A percentile compares a stretch with the other conserved stretches of the same genome.
These are phyloP conservation scores for Spatula clypeata DNA, from an alignment of 2,797 vertebrate species.

Conservation along the genomic window DNA sequence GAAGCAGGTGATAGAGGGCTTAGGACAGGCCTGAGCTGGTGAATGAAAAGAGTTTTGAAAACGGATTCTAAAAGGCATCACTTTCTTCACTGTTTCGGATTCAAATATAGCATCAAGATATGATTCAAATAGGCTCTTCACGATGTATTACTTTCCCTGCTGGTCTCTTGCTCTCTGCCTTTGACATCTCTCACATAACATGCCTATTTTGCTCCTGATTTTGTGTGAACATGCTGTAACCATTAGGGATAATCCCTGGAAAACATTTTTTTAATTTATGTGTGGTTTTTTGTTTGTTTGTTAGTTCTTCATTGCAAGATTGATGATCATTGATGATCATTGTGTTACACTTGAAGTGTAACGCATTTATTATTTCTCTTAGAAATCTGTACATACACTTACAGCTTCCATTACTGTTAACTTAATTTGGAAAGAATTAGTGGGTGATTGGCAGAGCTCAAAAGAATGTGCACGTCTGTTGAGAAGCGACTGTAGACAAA, in stretches of 20 bases:
- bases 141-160: not conserved
- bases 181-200: not conserved
- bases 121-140: not conserved
- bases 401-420: not conserved
- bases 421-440: not conserved
- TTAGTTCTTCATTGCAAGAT: not conserved
- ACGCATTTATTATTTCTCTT: not conserved
- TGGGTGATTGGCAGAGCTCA: not conserved
- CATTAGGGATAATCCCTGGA: not conserved
- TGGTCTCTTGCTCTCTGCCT: not conserved
- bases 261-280: not conserved
- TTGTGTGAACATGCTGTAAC: not conserved
- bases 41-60: not conserved
- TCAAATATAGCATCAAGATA: not conserved
- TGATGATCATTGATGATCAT: not conserved
- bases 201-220: rapidly evolving
- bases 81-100: not conserved
- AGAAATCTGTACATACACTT: not conserved
- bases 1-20: too few relatives aligned
- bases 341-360: not conserved
- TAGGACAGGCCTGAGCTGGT: not conserved
- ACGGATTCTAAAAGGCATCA: not conserved
- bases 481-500: not conserved
- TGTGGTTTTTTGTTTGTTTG: too few relatives aligned
- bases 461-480: not conserved